Evolutionary conservation across 2,888 invertebrate species (phyloP).

Genomic region (Eumerus sabulonum): DNA sequence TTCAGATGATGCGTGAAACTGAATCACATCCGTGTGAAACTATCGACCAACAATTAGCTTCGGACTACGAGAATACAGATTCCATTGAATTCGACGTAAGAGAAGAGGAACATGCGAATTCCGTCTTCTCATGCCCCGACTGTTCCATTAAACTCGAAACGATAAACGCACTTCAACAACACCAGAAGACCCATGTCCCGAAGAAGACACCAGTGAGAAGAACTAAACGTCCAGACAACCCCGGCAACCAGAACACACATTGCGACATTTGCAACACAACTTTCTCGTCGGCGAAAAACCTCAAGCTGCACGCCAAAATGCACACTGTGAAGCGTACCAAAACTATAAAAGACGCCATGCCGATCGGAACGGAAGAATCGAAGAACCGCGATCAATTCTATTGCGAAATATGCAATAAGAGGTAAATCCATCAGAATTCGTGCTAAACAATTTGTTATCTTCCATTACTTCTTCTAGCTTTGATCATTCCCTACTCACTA

Average conservation of each 20-base stretch:
- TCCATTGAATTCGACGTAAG: neutral
- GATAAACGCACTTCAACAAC: constrained; percentile 34
- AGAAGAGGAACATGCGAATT: neutral
- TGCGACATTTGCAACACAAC: constrained; percentile 85
- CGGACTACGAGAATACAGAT: constrained; percentile 16
- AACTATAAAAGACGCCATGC: constrained; percentile 75
- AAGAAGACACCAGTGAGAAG: constrained; percentile 2
- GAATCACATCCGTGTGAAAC: constrained; percentile 31
- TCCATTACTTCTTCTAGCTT: constrained; percentile 70
- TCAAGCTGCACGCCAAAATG: constrained; percentile 85
- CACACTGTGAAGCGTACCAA: constrained; percentile 84
- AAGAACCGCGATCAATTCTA: constrained; percentile 77
- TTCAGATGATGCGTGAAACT: constrained; percentile 12
- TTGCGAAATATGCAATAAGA: constrained; percentile 81
- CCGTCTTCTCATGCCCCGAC: constrained; percentile 32
- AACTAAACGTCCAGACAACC: constrained; percentile 1
- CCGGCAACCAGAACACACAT: constrained; percentile 23
- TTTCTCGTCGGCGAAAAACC: constrained; percentile 83
- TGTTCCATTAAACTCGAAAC: constrained; percentile 31
- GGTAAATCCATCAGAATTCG: constrained; percentile 67
- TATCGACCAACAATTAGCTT: constrained; percentile 14
- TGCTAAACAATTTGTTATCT: neutral
- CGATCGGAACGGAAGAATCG: constrained; percentile 74
- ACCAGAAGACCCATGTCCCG: constrained; percentile 38
- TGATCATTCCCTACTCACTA: constrained; percentile 73